Conservation (phyloP, 2,888 invertebrate species). For the Dicyrtoma fusca region DNA sequence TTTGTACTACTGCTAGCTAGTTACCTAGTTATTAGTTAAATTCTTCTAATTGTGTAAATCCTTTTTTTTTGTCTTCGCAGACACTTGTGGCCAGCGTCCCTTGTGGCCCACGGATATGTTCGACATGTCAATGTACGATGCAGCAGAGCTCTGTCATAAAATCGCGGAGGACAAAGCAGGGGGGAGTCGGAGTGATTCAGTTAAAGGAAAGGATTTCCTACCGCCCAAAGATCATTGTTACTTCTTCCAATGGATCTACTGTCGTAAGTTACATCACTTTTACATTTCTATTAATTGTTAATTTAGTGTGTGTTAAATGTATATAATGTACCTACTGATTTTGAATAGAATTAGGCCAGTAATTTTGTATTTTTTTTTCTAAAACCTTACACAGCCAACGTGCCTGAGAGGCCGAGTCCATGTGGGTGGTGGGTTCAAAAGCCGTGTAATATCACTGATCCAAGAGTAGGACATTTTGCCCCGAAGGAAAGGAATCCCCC, state of each 20-base stretch:
- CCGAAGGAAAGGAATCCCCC: no score
- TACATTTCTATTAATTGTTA: no score
- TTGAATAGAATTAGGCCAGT: no score
- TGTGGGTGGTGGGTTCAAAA: conserved; percentile 36
- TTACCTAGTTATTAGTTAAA: no score
- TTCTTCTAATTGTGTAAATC: no score
- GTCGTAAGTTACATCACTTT: conserved; percentile 21
- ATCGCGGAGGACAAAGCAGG: conserved; percentile 7
- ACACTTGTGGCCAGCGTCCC: neutral
- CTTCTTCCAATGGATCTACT: conserved; percentile 33
- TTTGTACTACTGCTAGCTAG: no score
- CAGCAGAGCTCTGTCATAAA: conserved; percentile 10
- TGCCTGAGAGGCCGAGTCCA: conserved; percentile 1
- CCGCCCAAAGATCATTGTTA: conserved; percentile 1
- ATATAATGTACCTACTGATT: no score
- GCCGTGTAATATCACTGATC: conserved; percentile 6
- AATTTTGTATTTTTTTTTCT: no score
- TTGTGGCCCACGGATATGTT: conserved; percentile 2
- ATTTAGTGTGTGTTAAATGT: no score
- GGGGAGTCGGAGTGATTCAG: neutral
- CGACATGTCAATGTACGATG: conserved; percentile 29
- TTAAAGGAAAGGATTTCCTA: neutral
- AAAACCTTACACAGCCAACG: conserved; percentile 18
- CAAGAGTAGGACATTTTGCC: no score
- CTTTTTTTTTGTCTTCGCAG: conserved; percentile 10